phyloP scores from a whole-genome alignment of 2,113 vertebrate species.

The Grantiella picta region DNA sequence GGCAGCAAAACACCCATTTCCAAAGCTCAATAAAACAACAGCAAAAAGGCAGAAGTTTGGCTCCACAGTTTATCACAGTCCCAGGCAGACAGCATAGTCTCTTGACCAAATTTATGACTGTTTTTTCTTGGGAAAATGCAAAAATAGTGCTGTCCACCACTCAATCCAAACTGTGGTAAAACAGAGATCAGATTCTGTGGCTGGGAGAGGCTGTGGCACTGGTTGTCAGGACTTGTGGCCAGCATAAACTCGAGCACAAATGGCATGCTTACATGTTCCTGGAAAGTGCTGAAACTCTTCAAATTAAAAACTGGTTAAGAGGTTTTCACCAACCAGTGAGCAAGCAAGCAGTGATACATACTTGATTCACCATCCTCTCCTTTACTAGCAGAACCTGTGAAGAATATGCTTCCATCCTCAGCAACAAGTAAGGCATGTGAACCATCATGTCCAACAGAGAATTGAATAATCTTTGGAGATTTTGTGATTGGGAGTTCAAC shows the following conservation, averaged over 20 bases:
- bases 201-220: not conserved
- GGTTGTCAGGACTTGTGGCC: not conserved
- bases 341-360: conserved; percentile 65
- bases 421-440: conserved; percentile 95
- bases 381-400: conserved; percentile 97
- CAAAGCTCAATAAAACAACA: not conserved
- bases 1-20: not conserved
- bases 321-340: not conserved
- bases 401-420: conserved; percentile 97
- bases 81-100: not conserved
- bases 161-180: not conserved
- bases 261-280: not conserved
- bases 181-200: not conserved
- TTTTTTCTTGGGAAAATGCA: not conserved
- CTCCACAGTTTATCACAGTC: not conserved
- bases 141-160: not conserved
- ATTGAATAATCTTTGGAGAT: conserved; percentile 95
- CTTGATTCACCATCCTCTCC: conserved; percentile 98
- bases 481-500: conserved; percentile 96
- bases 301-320: not conserved
- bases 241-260: not conserved
- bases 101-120: not conserved
- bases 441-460: conserved; percentile 97
- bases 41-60: not conserved
- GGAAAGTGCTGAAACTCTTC: not conserved